A percentile compares a stretch with the other conserved stretches of the same genome.
phyloP scores from a whole-genome alignment of 2,113 vertebrate genomes.

The Aplodontia rufa region DNA sequence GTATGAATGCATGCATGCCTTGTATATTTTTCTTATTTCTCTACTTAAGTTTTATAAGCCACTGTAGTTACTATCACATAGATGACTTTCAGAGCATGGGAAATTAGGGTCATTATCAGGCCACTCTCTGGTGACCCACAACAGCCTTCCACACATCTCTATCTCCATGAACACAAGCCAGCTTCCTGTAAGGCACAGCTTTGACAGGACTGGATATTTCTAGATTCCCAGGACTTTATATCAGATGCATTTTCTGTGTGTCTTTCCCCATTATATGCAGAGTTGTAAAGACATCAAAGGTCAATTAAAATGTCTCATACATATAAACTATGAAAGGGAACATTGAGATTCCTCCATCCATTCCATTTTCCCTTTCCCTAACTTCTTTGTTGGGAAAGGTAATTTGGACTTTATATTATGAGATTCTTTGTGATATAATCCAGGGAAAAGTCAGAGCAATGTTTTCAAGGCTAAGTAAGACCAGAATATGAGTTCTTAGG shows the following conservation, averaged over 20 bases:
- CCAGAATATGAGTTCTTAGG: background rate
- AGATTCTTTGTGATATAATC: background rate
- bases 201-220: background rate
- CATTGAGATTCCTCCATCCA: background rate
- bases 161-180: background rate
- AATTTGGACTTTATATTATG: background rate
- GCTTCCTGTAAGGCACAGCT: background rate
- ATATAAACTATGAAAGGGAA: background rate
- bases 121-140: background rate
- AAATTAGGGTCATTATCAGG: background rate
- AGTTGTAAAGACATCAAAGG: background rate
- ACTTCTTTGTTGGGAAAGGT: background rate
- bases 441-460: background rate
- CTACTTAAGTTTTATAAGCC: constrained; percentile 26
- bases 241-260: background rate
- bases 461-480: background rate
- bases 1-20: background rate
- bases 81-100: background rate
- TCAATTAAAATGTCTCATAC: background rate
- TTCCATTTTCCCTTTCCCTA: background rate
- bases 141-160: background rate
- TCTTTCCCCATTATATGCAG: background rate
- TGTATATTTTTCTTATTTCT: constrained; percentile 40
- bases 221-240: background rate
- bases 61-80: background rate